Evolutionary conservation across 2,113 vertebrate species (phyloP).

Genomic region (Ceratotherium simum): DNA sequence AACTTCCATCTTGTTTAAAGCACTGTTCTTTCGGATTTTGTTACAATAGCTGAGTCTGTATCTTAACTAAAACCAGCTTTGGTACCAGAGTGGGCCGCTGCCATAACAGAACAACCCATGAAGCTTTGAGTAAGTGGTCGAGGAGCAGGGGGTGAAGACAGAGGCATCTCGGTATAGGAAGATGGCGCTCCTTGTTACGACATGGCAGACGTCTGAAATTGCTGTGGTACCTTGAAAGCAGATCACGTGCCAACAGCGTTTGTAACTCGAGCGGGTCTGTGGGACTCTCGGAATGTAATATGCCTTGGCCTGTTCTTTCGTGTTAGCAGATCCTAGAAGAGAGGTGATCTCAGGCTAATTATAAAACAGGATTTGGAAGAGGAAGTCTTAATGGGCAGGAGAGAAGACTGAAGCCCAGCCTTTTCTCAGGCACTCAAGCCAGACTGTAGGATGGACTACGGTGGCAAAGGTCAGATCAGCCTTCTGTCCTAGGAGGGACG

Average conservation of each 20-base stretch:
- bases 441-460: neutral
- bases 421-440: neutral
- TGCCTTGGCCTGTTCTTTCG: neutral
- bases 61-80: neutral
- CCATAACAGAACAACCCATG: fast-evolving
- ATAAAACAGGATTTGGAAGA: neutral
- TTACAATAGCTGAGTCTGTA: neutral
- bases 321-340: neutral
- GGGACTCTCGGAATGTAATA: fast-evolving
- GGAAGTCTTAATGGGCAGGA: neutral
- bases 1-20: neutral
- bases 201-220: fast-evolving
- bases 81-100: neutral
- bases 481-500: too few relatives aligned
- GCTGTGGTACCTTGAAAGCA: neutral
- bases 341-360: neutral
- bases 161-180: fast-evolving
- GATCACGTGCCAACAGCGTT: fast-evolving
- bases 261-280: fast-evolving
- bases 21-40: neutral
- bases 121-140: neutral
- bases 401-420: neutral
- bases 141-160: neutral
- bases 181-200: fast-evolving
- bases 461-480: neutral